Evolutionary conservation across 1,140 invertebrate genomes (phyloP).

Genomic region (Tetramorium alpestre): DNA sequence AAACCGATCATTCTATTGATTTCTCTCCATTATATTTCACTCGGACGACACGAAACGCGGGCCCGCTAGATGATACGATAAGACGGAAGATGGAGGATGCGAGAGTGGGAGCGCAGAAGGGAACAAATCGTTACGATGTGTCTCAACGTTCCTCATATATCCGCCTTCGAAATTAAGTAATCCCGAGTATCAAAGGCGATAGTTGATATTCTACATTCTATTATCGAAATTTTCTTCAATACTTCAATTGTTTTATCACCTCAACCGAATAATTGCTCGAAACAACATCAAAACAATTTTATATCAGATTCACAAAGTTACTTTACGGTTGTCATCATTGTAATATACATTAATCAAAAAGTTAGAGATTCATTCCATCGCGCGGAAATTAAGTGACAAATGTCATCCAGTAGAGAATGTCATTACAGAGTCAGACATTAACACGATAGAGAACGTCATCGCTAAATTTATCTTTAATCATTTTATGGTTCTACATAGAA

Average conservation of each 20-base stretch:
- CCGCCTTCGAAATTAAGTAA: neutral
- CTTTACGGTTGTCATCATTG: neutral
- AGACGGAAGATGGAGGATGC: neutral
- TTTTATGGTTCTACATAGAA: neutral
- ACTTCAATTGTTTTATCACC: neutral
- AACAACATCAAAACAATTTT: neutral
- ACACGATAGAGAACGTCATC: neutral
- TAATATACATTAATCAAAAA: neutral
- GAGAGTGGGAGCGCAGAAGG: neutral
- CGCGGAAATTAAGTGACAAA: neutral
- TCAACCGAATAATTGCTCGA: neutral
- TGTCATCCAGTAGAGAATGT: neutral
- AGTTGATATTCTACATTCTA: slow-evolving; percentile 1
- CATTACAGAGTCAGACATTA: neutral
- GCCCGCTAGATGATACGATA: neutral
- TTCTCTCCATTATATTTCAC: slow-evolving; percentile 45
- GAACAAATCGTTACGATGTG: neutral
- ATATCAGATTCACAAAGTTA: neutral
- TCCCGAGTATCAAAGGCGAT: neutral
- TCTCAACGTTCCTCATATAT: neutral
- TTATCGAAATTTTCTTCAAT: neutral
- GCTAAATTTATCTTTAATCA: neutral
- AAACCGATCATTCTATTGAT: slow-evolving; percentile 31
- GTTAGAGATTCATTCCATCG: neutral
- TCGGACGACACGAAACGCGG: neutral